Evolutionary conservation across 2,113 vertebrate species (phyloP).

Genomic region (Amphiprion ocellaris): DNA sequence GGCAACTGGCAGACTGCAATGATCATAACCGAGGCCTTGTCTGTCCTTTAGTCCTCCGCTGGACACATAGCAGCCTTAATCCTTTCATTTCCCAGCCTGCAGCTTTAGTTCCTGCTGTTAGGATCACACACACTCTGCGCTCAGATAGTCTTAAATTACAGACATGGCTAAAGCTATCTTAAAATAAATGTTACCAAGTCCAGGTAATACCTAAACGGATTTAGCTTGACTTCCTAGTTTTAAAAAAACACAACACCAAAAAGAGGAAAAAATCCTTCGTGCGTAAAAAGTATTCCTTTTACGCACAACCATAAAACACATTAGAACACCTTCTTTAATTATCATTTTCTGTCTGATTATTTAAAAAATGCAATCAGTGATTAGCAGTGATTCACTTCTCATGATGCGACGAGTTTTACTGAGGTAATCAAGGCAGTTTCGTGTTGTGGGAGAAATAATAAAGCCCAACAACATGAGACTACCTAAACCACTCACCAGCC

Average conservation of each 20-base stretch:
- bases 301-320: slow-evolving; percentile 51
- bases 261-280: not conserved
- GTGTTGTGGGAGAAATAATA: slow-evolving; percentile 93
- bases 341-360: slow-evolving; percentile 21
- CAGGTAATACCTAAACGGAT: not conserved
- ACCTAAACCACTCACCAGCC: slow-evolving; percentile 98
- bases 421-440: slow-evolving; percentile 99
- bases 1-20: slow-evolving; percentile 89
- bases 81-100: slow-evolving; percentile 28
- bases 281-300: slow-evolving; percentile 15
- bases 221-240: not conserved
- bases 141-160: not conserved
- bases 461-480: slow-evolving; percentile 99
- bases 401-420: slow-evolving; percentile 91
- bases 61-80: slow-evolving; percentile 39
- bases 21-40: slow-evolving; percentile 99
- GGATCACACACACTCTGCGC: not conserved
- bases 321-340: slow-evolving; percentile 25
- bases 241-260: not conserved
- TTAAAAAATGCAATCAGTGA: slow-evolving; percentile 21
- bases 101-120: slow-evolving; percentile 26
- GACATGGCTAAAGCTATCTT: not conserved
- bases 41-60: slow-evolving; percentile 51
- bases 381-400: slow-evolving; percentile 51
- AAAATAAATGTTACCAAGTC: not conserved